Conservation (phyloP, 1,140 invertebrate genomes). For the Euura saliciscinereae region DNA sequence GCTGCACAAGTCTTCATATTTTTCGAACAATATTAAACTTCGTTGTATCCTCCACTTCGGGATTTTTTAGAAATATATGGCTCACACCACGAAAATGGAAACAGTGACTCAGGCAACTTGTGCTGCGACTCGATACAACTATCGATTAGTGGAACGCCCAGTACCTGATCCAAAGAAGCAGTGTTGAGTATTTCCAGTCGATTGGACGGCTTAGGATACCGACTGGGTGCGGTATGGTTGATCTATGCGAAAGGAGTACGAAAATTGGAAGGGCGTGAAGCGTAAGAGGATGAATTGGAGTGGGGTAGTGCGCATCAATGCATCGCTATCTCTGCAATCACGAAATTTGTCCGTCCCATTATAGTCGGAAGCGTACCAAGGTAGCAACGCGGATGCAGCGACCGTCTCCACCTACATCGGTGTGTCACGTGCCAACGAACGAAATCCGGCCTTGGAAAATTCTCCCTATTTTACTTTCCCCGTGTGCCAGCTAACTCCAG, state of each 20-base stretch:
- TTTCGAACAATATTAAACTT: too few relatives aligned
- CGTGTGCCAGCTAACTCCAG: background rate
- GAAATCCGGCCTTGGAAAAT: background rate
- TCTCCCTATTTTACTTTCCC: background rate
- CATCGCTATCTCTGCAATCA: background rate
- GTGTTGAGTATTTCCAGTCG: background rate
- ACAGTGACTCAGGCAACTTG: too few relatives aligned
- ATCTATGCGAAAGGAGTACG: background rate
- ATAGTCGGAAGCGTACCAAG: background rate
- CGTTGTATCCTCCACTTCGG: too few relatives aligned
- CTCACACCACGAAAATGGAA: too few relatives aligned
- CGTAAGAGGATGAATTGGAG: background rate
- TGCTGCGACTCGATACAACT: too few relatives aligned
- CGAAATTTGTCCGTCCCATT: background rate
- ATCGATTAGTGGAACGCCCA: background rate
- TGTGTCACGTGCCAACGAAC: background rate
- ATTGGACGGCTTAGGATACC: background rate
- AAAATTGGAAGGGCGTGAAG: background rate
- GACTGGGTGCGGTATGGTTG: background rate
- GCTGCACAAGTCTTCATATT: too few relatives aligned
- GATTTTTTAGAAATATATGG: too few relatives aligned
- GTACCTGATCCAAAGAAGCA: background rate
- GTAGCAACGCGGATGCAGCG: background rate
- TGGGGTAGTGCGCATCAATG: background rate
- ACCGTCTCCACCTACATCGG: background rate